Base-by-base conservation (phyloP, 1,140 invertebrate genomes). In the Brachionus rubens region DNA sequence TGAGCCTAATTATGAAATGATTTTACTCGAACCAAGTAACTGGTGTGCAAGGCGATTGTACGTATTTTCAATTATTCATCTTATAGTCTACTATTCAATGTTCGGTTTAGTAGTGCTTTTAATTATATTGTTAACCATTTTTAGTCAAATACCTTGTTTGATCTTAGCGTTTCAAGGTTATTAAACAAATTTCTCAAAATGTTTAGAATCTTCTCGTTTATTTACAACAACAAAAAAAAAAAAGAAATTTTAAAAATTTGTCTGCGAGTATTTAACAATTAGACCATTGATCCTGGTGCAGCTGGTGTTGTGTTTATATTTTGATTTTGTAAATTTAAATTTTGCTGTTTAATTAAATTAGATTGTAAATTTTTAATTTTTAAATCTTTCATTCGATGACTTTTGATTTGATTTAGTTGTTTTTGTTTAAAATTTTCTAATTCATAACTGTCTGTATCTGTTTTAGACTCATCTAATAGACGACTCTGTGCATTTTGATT, bases 31-130 rank as follows among this genome's bases (percentile, higher is more conserved):
- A 54, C 82, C 82, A 6, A 79, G 77, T 46, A 81, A 82, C 76
- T 82, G 82, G 82, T 82, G 82, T 48, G 21, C 21, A 10, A 70
- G 76, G 36, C 65, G 78, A 0, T 76, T 82, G 0, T 82, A 80
- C 72, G 62, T 76, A 7, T 82, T 80, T 76, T 77, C 80, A 2
- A 78, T 82, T 67, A 88, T 89, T 6, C 91, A 92, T 80, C 85
- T 92, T 0, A 86, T 86, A 46, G 86, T 90, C 12, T 86, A 90
- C 21, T 91, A 91, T 83, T 84, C 87, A 0, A 82, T 89, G 0
- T 79, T 90, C 1, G 87, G 84, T 6, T 80, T 88, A 14, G 79
- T 89, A 46, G 52, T 90, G 21, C 75, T 91, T 33, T 80, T 90
- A 19, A 82, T 88, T n/a, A 78, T 90, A 30, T 84, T 88, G 7